Evolutionary conservation across 2,113 vertebrate species (phyloP).

Genomic region (Nothoprocta perdicaria): DNA sequence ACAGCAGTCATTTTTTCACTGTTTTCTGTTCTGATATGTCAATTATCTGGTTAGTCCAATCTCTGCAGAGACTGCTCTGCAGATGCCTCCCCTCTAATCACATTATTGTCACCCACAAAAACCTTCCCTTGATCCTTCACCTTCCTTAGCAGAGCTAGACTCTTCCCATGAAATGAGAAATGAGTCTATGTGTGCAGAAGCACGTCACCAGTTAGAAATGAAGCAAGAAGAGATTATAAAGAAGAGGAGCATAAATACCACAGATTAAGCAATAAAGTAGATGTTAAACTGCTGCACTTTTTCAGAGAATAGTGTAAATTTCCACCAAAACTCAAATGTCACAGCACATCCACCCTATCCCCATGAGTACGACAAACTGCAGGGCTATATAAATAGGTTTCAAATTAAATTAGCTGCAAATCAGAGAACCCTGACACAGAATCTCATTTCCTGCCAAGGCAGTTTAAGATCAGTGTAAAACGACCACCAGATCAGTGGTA

Average conservation of each 20-base stretch:
- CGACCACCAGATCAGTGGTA: background rate
- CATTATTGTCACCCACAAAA: background rate
- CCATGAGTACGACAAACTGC: background rate
- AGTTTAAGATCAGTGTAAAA: too few species aligned
- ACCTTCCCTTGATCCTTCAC: background rate
- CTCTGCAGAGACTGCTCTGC: too few species aligned
- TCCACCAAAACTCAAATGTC: background rate
- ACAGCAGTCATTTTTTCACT: background rate
- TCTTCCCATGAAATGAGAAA: background rate
- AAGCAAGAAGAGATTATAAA: background rate
- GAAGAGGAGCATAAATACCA: background rate
- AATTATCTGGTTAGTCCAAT: background rate
- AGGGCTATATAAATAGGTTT: background rate
- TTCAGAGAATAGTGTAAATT: background rate
- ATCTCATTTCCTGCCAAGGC: background rate
- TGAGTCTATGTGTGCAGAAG: background rate
- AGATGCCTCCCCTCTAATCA: background rate
- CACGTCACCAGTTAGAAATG: background rate
- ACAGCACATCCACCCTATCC: background rate
- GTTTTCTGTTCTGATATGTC: background rate
- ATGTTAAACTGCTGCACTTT: accelerated
- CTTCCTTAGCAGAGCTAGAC: background rate
- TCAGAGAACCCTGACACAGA: background rate
- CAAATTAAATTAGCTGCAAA: background rate
- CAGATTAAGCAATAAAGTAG: background rate